Conservation (phyloP, 2,888 invertebrate species). For the Tenthredo amoena region DNA sequence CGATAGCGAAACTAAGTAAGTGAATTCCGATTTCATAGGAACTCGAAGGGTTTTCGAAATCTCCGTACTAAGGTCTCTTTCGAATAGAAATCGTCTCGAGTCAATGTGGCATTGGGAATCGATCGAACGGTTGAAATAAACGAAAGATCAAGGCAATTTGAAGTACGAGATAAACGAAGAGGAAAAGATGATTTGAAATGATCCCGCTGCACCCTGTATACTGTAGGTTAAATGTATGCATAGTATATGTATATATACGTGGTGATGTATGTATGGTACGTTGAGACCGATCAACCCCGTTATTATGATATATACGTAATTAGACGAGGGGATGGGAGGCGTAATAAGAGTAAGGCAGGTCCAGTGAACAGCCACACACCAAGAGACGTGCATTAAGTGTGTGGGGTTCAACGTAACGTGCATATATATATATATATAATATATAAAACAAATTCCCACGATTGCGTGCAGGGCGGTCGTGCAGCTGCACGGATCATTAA, state of each 20-base stretch:
- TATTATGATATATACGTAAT: background rate
- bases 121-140: background rate
- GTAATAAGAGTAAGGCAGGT: slow-evolving; percentile 56
- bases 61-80: too few relatives aligned
- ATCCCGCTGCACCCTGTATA: background rate
- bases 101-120: background rate
- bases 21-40: too few relatives aligned
- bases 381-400: slow-evolving; percentile 63
- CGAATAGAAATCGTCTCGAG: too few relatives aligned
- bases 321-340: slow-evolving; percentile 31
- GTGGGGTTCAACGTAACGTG: slow-evolving; percentile 56
- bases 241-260: background rate
- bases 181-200: background rate
- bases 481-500: slow-evolving; percentile 76
- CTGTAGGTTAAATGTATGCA: background rate
- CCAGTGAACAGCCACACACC: slow-evolving; percentile 67
- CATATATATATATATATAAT: slow-evolving; percentile 42
- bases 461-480: slow-evolving; percentile 78
- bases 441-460: slow-evolving; percentile 70
- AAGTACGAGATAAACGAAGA: background rate
- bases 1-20: background rate
- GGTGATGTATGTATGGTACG: background rate
- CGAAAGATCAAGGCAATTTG: background rate
- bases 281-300: background rate
- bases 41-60: background rate